These are phyloP conservation scores for Drosophila eugracilis DNA, from an alignment of 1,140 invertebrate species.

Conservation along the genomic window DNA sequence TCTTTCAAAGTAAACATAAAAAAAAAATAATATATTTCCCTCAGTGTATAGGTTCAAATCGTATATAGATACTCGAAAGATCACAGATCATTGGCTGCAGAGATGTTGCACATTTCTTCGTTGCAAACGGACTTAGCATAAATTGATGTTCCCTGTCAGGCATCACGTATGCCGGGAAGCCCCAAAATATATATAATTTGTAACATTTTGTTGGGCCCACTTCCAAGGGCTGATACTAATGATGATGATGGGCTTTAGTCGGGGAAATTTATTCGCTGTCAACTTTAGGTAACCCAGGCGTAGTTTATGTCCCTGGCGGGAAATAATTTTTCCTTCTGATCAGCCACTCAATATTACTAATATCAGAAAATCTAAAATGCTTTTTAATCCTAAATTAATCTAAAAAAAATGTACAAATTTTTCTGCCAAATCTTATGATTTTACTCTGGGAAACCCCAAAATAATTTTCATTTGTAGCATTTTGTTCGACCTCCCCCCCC, in stretches of 20 bases:
- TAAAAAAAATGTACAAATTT: neutral
- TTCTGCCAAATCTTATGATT: neutral
- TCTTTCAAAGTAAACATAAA: too few relatives aligned
- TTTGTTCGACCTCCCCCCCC: slow-evolving; percentile 36
- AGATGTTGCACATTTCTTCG: slow-evolving; percentile 60
- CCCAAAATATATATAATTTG: slow-evolving; percentile 56
- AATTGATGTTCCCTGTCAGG: slow-evolving; percentile 73
- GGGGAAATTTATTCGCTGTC: slow-evolving; percentile 45
- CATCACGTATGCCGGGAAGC: slow-evolving; percentile 27
- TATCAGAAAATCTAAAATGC: too few relatives aligned
- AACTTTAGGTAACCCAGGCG: slow-evolving; percentile 41
- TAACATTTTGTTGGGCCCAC: slow-evolving; percentile 51
- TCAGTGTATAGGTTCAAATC: slow-evolving; percentile 3
- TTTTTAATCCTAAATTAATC: too few relatives aligned
- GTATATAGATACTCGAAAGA: slow-evolving; percentile 16
- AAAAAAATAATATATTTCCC: neutral
- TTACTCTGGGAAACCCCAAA: neutral
- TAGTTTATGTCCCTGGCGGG: slow-evolving; percentile 22
- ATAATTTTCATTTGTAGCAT: slow-evolving; percentile 56
- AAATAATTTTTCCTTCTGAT: neutral
- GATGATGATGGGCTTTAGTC: slow-evolving; percentile 13
- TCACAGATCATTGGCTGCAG: slow-evolving; percentile 48
- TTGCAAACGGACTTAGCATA: slow-evolving; percentile 54
- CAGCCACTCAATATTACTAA: too few relatives aligned
- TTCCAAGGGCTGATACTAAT: neutral